A percentile compares a stretch with the other conserved stretches of the same genome.
Conservation (phyloP, 2,113 vertebrate genomes). For the Henicopernis longicauda region DNA sequence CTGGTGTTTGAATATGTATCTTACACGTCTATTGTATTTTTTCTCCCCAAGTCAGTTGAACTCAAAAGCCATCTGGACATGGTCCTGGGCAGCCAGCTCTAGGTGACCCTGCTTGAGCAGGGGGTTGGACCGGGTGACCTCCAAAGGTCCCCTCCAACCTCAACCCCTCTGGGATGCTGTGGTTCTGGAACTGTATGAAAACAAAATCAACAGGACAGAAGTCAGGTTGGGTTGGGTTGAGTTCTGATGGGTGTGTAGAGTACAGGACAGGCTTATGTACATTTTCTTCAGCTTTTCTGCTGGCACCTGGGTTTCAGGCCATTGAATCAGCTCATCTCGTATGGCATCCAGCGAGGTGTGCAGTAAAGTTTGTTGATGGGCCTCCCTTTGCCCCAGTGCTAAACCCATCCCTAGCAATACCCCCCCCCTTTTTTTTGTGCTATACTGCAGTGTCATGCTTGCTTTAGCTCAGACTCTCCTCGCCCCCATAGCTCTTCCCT, state of each 20-base stretch:
- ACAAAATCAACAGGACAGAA: neutral
- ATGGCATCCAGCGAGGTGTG: neutral
- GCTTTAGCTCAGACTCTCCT: neutral
- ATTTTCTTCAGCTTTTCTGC: neutral
- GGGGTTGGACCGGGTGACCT: neutral
- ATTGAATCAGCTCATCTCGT: neutral
- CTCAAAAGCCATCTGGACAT: neutral
- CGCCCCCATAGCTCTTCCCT: neutral
- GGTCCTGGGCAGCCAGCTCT: neutral
- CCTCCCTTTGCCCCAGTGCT: neutral
- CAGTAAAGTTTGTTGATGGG: neutral
- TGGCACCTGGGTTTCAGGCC: neutral
- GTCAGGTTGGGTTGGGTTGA: neutral
- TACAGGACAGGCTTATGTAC: neutral
- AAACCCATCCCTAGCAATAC: neutral
- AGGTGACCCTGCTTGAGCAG: neutral
- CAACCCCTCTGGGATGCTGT: neutral
- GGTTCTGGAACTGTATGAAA: neutral
- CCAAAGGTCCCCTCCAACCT: neutral
- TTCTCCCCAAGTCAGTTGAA: rapidly evolving
- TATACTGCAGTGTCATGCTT: rapidly evolving
- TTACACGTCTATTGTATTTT: rapidly evolving
- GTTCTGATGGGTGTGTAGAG: neutral
- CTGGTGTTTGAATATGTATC: neutral
- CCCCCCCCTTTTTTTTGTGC: neutral